Evolutionary conservation across 2,888 invertebrate genomes (phyloP).

Genomic region (Invenusta paracnida): DNA sequence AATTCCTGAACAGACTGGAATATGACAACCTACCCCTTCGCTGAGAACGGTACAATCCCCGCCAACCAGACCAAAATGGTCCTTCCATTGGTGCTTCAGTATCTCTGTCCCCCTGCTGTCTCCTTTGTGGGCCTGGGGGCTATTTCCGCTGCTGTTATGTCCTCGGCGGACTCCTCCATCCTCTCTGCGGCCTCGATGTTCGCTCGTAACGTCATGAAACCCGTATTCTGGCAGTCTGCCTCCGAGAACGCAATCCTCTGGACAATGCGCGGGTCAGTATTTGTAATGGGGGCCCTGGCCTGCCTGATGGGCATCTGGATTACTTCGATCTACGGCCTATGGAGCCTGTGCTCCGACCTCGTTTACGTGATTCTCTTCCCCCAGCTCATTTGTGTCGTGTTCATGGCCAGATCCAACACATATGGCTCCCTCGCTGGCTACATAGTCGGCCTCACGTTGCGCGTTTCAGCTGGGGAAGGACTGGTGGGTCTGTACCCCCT

Average conservation of each 20-base stretch:
- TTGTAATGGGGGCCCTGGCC: conserved; percentile 82
- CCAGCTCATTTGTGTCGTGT: conserved; percentile 92
- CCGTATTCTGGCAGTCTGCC: conserved; percentile 83
- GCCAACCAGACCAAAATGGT: conserved; percentile 74
- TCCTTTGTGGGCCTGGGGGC: conserved; percentile 96
- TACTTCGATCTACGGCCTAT: conserved; percentile 91
- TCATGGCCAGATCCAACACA: conserved; percentile 89
- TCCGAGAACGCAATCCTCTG: conserved; percentile 68
- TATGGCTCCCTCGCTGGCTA: conserved; percentile 77
- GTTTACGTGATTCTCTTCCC: conserved; percentile 98
- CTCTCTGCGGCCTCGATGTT: conserved; percentile 98
- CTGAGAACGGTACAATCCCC: conserved; percentile 49
- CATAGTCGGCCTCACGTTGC: conserved; percentile 53
- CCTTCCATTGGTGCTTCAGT: conserved; percentile 89
- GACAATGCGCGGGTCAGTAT: conserved; percentile 82
- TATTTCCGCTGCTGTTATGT: conserved; percentile 98
- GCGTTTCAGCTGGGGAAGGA: conserved; percentile 57
- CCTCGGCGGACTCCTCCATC: conserved; percentile 95
- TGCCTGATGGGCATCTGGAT: conserved; percentile 91
- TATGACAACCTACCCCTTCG: neutral
- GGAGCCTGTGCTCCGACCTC: conserved; percentile 97
- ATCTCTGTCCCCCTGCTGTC: conserved; percentile 87
- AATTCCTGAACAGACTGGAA: too few relatives aligned
- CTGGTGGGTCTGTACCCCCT: conserved; percentile 52
- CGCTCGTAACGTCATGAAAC: conserved; percentile 92